These are phyloP conservation scores for Palythoa grandiflora DNA, from an alignment of 92 coral and sea anemone genomes.

Conservation along the genomic window DNA sequence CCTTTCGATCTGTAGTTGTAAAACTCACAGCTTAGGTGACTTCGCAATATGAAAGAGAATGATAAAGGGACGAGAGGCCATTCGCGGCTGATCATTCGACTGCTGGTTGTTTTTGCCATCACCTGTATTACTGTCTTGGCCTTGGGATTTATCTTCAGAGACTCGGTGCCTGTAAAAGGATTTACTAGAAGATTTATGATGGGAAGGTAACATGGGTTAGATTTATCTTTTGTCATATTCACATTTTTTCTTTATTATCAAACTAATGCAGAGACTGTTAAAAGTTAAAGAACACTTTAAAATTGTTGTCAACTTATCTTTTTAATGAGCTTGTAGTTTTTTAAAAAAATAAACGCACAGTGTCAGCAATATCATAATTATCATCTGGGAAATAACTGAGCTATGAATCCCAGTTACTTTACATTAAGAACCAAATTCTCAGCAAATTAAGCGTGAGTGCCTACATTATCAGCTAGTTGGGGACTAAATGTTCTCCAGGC, in stretches of 20 bases:
- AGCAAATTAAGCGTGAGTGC: too few relatives aligned
- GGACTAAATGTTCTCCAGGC: too few relatives aligned
- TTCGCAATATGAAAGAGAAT: conserved; percentile 32
- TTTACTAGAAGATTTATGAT: conserved; percentile 83
- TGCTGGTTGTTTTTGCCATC: conserved; percentile 44
- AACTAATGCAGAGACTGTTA: background rate
- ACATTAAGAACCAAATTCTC: too few relatives aligned
- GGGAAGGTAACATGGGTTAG: conserved; percentile 73
- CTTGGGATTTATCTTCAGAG: conserved; percentile 60
- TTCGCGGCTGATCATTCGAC: background rate
- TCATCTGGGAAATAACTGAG: too few relatives aligned
- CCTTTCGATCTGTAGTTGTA: background rate
- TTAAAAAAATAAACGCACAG: too few relatives aligned
- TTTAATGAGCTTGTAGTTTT: too few relatives aligned
- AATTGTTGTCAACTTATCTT: too few relatives aligned
- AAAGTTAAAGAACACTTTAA: too few relatives aligned
- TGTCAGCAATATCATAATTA: too few relatives aligned
- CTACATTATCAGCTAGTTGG: too few relatives aligned
- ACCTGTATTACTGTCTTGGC: conserved; percentile 57
- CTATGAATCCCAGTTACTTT: too few relatives aligned
- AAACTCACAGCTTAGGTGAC: background rate
- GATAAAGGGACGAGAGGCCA: background rate
- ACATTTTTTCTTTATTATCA: background rate
- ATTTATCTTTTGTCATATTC: background rate
- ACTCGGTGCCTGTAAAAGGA: conserved; percentile 66